A percentile compares a stretch with the other conserved stretches of the same genome.
These are phyloP conservation scores for Acholoe squamosa DNA, from an alignment of 2,888 invertebrate species.

Conservation along the genomic window DNA sequence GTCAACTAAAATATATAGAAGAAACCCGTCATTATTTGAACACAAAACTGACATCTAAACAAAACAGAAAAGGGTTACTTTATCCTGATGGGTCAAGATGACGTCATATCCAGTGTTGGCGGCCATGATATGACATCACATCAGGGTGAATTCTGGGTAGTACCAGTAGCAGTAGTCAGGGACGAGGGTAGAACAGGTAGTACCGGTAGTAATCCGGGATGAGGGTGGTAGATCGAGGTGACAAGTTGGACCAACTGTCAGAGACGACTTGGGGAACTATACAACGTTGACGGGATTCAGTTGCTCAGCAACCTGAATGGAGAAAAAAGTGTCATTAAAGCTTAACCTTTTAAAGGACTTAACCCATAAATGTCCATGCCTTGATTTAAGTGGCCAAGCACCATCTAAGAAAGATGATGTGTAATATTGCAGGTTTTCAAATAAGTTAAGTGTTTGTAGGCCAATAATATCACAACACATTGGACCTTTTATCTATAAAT, in stretches of 20 bases:
- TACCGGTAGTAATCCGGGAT: too few species aligned
- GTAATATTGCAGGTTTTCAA: too few species aligned
- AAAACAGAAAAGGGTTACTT: conserved; percentile 4
- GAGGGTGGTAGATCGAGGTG: background rate
- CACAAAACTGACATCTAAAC: background rate
- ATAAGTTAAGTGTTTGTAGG: too few species aligned
- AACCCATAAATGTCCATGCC: background rate
- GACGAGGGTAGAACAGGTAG: too few species aligned
- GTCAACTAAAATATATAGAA: background rate
- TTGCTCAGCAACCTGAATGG: background rate
- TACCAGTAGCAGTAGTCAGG: background rate
- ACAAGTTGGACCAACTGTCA: background rate
- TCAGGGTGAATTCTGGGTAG: background rate
- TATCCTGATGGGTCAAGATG: background rate
- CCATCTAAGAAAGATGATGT: background rate
- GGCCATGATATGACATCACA: conserved; percentile 18
- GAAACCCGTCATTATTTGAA: background rate
- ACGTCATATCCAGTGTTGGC: conserved; percentile 32
- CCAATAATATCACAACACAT: too few species aligned
- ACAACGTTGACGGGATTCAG: background rate
- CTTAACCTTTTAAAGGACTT: background rate
- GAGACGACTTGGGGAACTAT: background rate
- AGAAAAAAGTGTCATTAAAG: background rate
- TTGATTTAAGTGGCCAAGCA: background rate
- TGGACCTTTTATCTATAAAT: too few species aligned